Evolutionary conservation across 2,113 vertebrate genomes (phyloP), one percentile per base, ranked within the genome.

Genomic region (Cyphomyrus discorhynchus): DNA sequence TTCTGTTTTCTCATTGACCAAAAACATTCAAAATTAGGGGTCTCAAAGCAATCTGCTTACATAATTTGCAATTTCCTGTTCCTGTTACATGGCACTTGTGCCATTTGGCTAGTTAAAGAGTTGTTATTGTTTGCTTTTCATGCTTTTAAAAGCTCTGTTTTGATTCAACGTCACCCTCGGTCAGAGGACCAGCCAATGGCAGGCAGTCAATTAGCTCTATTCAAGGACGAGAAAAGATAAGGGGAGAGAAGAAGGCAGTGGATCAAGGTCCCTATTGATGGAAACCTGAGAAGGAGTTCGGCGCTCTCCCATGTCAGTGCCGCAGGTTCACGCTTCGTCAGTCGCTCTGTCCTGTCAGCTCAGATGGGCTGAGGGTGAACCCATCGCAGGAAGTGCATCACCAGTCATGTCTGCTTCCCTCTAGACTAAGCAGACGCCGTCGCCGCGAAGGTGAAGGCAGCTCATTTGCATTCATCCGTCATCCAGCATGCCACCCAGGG

Each of bases 61-160:
- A 39, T 89, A 87, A 89, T 49, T 39, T 58, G 87, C 50, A 88
- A 87, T 92, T 93, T 93, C 89, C 90, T 89, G 62, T 91, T 93
- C 90, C 70, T 88, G 91, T 91, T 80, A 91, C 91, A 86, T 91
- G 84, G 91, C 84, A 85, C 62, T 58, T 47, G 47, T 89, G 84
- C 90, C 77, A 84, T 90, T 92, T 90, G 89, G 88, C 56, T 83
- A 24, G 39, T 82, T 89, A 89, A 66, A 89, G 86, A 45, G 53
- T 50, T 93, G 90, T 91, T 92, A 77, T 92, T 93, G 77, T 92
- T 90, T 91, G 91, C 62, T 27, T 89, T 83, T 46, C 90, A 90
- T 90, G 87, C 66, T 66, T 88, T 62, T 83, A 86, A 82, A 56
- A 86, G 91, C 89, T 53, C 52, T 83, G 90, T 91, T 91, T 90